Evolutionary conservation across 1,140 invertebrate genomes (phyloP), one percentile per base, ranked within the genome.

Genomic region (Onthophagus taurus): DNA sequence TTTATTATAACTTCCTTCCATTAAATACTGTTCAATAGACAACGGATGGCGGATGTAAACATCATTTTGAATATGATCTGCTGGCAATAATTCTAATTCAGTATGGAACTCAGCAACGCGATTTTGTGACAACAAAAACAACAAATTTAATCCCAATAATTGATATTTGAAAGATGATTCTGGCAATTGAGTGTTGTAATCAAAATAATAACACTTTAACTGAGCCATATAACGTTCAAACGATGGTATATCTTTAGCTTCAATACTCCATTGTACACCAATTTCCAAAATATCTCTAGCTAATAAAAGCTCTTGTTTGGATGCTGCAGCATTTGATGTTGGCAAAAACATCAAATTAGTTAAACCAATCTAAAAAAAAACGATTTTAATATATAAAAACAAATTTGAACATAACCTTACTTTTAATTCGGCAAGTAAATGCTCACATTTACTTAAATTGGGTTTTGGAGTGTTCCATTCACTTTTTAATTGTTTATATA

Each of bases 1-100:
- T 70, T 99, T 99, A 64, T 98, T 98, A 60, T 98, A 99, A 45
- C 89, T 93, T 19, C 97, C 96, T 69, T 99, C 97, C 94, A 99
- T 99, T 30, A 99, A 74, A 69, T 94, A 97, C 61, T 99, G 96
- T 60, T 99, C 96, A 50, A 99, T 73, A 21, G 89, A 90, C 1
- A 99, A 74, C 0, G 96, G 93, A 65, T 97, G 92, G 49, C 81
- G 78, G 23, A 99, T 95, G 65, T 96, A 99, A 37, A 91, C 80
- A 63, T 98, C 96, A 21, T 79, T 81, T 62, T 95, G 84, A 55
- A 98, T 85, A 38, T 90, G 83, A 65, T 94, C 88, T 21, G 87
- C 80, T 3, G 92, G 86, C n/a, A 99, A 70, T 13, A 95, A 69
- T 64, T 99, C 97, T 41, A 99, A 66, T 67, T 98, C 94, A 5